These are phyloP conservation scores for Bombyx huttoni DNA, from an alignment of 2,888 invertebrate species.

Conservation along the genomic window DNA sequence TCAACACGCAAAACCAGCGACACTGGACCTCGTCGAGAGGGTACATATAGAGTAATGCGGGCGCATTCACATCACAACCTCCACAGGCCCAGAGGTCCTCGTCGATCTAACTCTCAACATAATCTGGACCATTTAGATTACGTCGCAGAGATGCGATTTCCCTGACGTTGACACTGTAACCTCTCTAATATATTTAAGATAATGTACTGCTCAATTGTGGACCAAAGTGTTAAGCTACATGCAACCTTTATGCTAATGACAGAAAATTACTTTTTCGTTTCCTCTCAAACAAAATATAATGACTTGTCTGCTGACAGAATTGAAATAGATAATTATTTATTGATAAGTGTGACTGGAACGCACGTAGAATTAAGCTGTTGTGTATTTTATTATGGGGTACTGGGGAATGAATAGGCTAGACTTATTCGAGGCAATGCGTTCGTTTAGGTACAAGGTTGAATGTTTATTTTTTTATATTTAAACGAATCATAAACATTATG, in stretches of 20 bases:
- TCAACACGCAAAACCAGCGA: slow-evolving; percentile 50
- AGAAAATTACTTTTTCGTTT: background rate
- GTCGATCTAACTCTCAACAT: slow-evolving; percentile 75
- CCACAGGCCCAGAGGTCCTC: slow-evolving; percentile 63
- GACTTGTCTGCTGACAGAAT: background rate
- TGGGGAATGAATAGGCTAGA: background rate
- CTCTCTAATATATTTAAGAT: slow-evolving; percentile 27
- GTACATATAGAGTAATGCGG: slow-evolving; percentile 56
- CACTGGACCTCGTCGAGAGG: slow-evolving; percentile 58
- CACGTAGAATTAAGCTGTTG: background rate
- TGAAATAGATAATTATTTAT: background rate
- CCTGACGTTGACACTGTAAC: slow-evolving; percentile 53
- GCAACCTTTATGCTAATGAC: slow-evolving; percentile 1
- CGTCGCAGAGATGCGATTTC: slow-evolving; percentile 76
- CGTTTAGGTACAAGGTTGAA: slow-evolving; percentile 25
- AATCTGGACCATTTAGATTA: slow-evolving; percentile 76
- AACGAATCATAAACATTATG: background rate
- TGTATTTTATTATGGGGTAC: background rate
- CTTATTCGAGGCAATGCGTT: background rate
- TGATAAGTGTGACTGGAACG: slow-evolving; percentile 8
- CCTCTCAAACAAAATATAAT: background rate
- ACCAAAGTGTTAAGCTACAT: slow-evolving; percentile 54
- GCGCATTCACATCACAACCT: slow-evolving; percentile 78
- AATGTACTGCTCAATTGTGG: slow-evolving; percentile 63
- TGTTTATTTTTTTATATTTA: slow-evolving; percentile 12